Evolutionary conservation across 2,888 invertebrate species (phyloP).

Genomic region (Agriopis aurantiaria): DNA sequence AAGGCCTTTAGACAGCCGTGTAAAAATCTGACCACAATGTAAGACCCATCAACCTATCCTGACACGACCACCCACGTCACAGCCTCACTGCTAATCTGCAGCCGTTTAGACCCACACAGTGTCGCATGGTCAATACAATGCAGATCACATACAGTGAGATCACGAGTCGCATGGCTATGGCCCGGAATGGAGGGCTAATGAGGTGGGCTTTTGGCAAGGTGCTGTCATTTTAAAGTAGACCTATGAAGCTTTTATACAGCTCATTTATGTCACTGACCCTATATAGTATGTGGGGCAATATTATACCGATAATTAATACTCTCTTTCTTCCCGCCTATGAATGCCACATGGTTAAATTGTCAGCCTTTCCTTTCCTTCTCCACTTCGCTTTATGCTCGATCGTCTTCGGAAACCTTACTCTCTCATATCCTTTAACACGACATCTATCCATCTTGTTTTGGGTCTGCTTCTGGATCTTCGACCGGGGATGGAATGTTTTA

Average conservation of each 20-base stretch:
- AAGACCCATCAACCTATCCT: background rate
- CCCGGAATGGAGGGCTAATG: constrained; percentile 1
- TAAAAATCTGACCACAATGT: background rate
- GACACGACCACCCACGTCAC: constrained; percentile 40
- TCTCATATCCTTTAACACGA: no score
- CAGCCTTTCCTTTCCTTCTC: no score
- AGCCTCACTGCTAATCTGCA: constrained; percentile 32
- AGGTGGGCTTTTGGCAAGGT: constrained; percentile 25
- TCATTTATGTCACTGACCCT: constrained; percentile 4
- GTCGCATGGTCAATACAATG: constrained; percentile 40
- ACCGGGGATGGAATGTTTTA: no score
- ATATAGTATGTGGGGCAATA: background rate
- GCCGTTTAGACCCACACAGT: constrained; percentile 23
- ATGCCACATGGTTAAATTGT: no score
- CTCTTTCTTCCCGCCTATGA: no score
- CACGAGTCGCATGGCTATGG: constrained; percentile 38
- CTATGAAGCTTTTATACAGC: background rate
- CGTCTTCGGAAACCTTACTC: no score
- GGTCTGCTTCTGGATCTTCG: no score
- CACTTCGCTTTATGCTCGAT: no score
- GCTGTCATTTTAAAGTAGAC: constrained; percentile 15
- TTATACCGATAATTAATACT: no score
- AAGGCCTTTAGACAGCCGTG: no score
- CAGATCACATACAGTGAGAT: constrained; percentile 37
- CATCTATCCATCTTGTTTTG: no score